Evolutionary conservation across 2,888 invertebrate genomes (phyloP), one percentile per base, ranked within the genome.

Genomic region (Amiota minor): DNA sequence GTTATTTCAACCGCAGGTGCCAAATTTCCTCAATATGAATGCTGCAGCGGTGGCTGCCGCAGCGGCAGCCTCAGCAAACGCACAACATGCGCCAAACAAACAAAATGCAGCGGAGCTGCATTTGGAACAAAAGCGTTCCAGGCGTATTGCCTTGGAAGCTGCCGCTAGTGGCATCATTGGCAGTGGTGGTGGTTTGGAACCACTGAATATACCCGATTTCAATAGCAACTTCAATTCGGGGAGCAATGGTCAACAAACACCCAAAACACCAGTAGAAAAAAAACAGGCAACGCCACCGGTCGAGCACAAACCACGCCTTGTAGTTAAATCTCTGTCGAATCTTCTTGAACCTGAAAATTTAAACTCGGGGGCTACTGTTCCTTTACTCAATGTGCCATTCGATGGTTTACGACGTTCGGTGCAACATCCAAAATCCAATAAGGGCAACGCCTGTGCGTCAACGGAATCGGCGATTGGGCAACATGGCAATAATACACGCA

Each of bases 311-410:
- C 93, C 93, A 56, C 90, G 93, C 79, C 92, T 92, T 74, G 92
- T 92, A 85, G 92, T 92, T 75, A 93, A 92, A 86, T 92, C 93
- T 35, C 90, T 93, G 78, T 92, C 92, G 78, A 93, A 93, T 86
- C 88, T 93, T 76, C 85, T 93, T 84, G 92, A 92, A 82, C 92
- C 92, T n/a, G 89, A 89, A 76, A 84, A 80, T 55, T 64, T 81
- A 46, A 75, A 75, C 35, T 73, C 74, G 45, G 53, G 71, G 45
- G 61, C 50, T 56, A 50, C 79, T 71, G 76, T 81, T 70, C 79
- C 81, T 20, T 75, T 80, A 46, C 72, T 84, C 14, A 82, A 84
- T 72, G 81, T 83, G 74, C 81, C 86, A 20, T 80, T 80, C 16
- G 86, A 83, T 64, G 73, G 75, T 35, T 56, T 84, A 71, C 81